Conservation (phyloP, 1,140 invertebrate genomes). For the Drosophila nannoptera region DNA sequence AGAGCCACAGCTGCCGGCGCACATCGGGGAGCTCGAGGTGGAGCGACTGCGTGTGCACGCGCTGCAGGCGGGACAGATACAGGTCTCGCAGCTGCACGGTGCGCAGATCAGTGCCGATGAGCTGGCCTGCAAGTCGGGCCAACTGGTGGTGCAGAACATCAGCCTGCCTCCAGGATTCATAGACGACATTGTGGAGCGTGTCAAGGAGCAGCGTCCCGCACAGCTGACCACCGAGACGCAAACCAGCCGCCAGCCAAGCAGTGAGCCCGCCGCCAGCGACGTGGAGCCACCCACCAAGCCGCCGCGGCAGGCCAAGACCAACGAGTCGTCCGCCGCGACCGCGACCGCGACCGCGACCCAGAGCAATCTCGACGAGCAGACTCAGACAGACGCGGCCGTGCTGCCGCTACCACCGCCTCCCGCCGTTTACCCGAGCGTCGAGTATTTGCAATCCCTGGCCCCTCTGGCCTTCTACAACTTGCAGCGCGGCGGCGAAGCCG, state of each 20-base stretch:
- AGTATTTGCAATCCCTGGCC: conserved; percentile 81
- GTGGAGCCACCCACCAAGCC: conserved; percentile 65
- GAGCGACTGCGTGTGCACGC: conserved; percentile 87
- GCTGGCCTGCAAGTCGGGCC: conserved; percentile 82
- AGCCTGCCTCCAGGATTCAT: conserved; percentile 84
- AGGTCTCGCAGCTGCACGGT: conserved; percentile 88
- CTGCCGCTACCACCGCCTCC: conserved; percentile 81
- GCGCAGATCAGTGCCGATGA: conserved; percentile 82
- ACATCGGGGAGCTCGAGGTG: conserved; percentile 86
- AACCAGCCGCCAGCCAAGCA: conserved; percentile 68
- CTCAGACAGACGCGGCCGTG: conserved; percentile 79
- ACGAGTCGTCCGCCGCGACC: conserved; percentile 60
- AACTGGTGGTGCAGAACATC: conserved; percentile 83
- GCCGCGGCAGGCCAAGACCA: conserved; percentile 58
- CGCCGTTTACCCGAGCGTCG: conserved; percentile 79
- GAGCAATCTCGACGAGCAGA: conserved; percentile 66
- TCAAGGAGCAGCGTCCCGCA: conserved; percentile 60
- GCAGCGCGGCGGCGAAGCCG: conserved; percentile 76
- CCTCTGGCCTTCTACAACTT: conserved; percentile 79
- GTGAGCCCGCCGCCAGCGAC: conserved; percentile 54
- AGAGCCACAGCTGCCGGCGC: conserved; percentile 47
- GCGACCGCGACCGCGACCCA: conserved; percentile 13
- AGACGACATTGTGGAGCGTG: conserved; percentile 81
- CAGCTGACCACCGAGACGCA: conserved; percentile 65
- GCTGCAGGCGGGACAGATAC: conserved; percentile 87